Evolutionary conservation across 1,140 invertebrate genomes (phyloP), one percentile per base, ranked within the genome.

Genomic region (Carposina sasakii): DNA sequence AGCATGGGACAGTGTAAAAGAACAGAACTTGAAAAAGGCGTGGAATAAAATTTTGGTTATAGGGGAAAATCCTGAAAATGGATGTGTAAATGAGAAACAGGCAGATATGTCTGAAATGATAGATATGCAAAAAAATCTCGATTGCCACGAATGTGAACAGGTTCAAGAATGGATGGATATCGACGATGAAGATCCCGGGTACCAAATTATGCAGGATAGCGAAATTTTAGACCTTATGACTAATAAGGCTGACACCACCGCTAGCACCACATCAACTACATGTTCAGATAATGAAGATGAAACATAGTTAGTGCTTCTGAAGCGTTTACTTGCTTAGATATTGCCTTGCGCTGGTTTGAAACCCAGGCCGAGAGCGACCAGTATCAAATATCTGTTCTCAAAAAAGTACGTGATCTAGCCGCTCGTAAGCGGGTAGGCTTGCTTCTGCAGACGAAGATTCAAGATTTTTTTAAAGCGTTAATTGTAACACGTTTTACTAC

Each of bases 41-140:
- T 72, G 73, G 60, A 70, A 68, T 41, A 72, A 73, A 54, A 55
- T 57, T 64, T 57, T 61, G 51, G 34, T 39, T 57, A 51, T 54
- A 30, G 58, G 21, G 46, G 48, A 44, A 60, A 19, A 52, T 55
- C 46, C 57, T 55, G 5, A 60, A 60, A 60, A 21, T 55, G 48
- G 42, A 58, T 58, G 43, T 58, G 48, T 58, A 60, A 55, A 60
- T 60, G 52, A 52, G 46, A 49, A 60, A 54, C 52, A 51, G 15
- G 44, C 51, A 33, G 39, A 41, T 48, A 23, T 48, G 15, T 48
- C 24, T 40, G 47, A 48, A 48, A 48, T 48, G n/a, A 24, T 40
- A 40, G 23, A 48, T 39, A 37, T 48, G 23, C 36, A 39, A 26
- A 48, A 48, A 48, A 36, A 48, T 16, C 46, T 37, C 24, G 34